Evolutionary conservation across 2,888 invertebrate genomes (phyloP).

Genomic region (Beris chalybata): DNA sequence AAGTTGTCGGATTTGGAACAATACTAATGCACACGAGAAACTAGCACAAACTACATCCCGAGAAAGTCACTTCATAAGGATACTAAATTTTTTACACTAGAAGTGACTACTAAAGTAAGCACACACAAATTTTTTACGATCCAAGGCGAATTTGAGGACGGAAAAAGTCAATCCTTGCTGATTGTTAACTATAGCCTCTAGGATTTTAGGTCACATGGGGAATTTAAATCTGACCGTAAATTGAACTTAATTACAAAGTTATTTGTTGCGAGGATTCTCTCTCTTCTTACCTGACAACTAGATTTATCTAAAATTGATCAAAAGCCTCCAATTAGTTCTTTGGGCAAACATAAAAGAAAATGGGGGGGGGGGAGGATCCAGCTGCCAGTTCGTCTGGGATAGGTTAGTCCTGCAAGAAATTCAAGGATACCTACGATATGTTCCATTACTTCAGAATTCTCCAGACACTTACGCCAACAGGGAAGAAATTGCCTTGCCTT

Average conservation of each 20-base stretch:
- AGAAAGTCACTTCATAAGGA: too few species aligned
- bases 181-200: neutral
- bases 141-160: too few species aligned
- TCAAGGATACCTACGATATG: neutral
- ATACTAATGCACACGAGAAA: too few species aligned
- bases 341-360: neutral
- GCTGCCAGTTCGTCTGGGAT: neutral
- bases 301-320: conserved; percentile 12
- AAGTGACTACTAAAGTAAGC: too few species aligned
- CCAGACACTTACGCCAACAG: too few species aligned
- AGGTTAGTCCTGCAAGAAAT: neutral
- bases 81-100: too few species aligned
- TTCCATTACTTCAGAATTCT: too few species aligned
- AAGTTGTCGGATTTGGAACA: too few species aligned
- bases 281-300: neutral
- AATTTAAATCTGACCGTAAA: neutral
- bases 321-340: neutral
- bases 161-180: neutral
- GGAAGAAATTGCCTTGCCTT: too few species aligned
- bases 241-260: neutral
- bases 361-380: neutral
- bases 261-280: too few species aligned
- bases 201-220: neutral
- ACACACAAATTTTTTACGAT: too few species aligned
- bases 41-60: too few species aligned